Conservation (phyloP, 1,140 invertebrate species). For the Meteorus sp. region DNA sequence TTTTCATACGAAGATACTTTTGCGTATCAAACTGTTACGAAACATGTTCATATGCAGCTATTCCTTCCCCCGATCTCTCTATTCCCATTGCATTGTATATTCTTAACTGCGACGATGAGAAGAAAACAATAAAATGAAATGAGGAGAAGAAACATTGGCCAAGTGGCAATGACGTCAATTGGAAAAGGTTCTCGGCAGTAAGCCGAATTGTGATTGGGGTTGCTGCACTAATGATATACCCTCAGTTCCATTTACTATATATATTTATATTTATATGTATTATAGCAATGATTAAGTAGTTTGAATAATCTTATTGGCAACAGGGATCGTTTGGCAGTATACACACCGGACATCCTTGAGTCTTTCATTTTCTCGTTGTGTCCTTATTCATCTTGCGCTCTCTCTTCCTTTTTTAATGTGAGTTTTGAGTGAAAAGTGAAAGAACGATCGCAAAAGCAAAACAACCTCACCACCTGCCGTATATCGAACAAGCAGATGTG, state of each 20-base stretch:
- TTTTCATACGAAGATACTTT: too few relatives aligned
- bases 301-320: not conserved
- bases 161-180: slow-evolving; percentile 39
- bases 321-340: too few relatives aligned
- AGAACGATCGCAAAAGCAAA: slow-evolving; percentile 6
- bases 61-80: too few relatives aligned
- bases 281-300: not conserved
- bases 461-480: slow-evolving; percentile 25
- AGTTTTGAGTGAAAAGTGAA: not conserved
- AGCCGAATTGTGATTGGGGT: slow-evolving; percentile 15
- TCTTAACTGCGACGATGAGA: not conserved
- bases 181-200: slow-evolving; percentile 37
- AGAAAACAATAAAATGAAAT: not conserved
- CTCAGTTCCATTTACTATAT: not conserved
- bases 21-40: too few relatives aligned
- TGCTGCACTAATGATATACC: not conserved
- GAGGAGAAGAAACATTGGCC: not conserved
- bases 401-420: not conserved
- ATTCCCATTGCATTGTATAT: too few relatives aligned
- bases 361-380: not conserved
- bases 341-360: not conserved
- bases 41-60: too few relatives aligned
- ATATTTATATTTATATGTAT: not conserved
- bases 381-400: not conserved
- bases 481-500: slow-evolving; percentile 22